Evolutionary conservation across 2,113 vertebrate genomes (phyloP), one percentile per base, ranked within the genome.

Genomic region (Thunnus thynnus): DNA sequence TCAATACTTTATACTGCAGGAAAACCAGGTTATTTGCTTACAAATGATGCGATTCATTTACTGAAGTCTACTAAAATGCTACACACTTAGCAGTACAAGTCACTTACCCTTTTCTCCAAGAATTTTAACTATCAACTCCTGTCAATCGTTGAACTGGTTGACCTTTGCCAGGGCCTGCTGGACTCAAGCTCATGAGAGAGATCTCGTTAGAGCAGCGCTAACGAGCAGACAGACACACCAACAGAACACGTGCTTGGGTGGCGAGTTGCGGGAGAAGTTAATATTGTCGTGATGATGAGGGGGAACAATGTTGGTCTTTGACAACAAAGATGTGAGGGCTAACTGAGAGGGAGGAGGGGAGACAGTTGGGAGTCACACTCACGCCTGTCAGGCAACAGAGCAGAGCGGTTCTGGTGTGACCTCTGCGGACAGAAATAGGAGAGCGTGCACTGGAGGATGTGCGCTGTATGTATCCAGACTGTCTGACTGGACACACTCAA

Each of bases 251-350:
- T 46, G 76, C 83, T 83, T 4, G 22, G 55, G 54, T 17, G 76
- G 51, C 36, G 76, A 65, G 68, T 41, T 1, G 16, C 36, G 46
- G 78, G 50, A 16, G 75, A 22, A 60, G 78, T 77, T 74, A 56
- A 80, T 88, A 84, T 89, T 89, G 84, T 85, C 50, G 65, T 36
- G 11, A 9, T 52, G 75, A 78, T 60, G 76, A 85, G 69, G 13
- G 27, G 20, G 58, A 75, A 88, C 85, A 85, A 83, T 72, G 91
- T 77, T 62, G 4, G 55, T 81, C 91, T 88, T 92, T 91, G 82
- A 85, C 56, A 55, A 60, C 47, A 44, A 67, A 66, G 72, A 80
- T 54, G 80, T 77, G 76, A 82, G 67, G 56, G 57, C 41, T 50
- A 50, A 25, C 17, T 13, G 58, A 57, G 78, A 32, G 11, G 66